phyloP scores from a whole-genome alignment of 2,797 vertebrate species.

The Neoniphon sammara region DNA sequence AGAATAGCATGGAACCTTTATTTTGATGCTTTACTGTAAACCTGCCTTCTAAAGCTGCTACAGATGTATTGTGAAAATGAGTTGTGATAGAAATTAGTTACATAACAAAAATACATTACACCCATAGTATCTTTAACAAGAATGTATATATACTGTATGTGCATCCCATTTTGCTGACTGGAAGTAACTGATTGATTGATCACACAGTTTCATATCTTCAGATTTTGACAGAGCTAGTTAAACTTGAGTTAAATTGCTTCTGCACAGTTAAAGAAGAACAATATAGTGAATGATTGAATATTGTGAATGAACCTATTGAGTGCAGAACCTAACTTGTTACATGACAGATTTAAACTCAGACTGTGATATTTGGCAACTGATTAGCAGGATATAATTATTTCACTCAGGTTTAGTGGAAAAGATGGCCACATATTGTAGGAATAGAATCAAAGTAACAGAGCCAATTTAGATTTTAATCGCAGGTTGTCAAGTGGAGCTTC shows the following conservation, averaged over 20 bases:
- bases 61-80: too few species aligned
- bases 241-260: slow-evolving; percentile 23
- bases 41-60: background rate
- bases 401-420: slow-evolving; percentile 20
- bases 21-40: background rate
- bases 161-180: background rate
- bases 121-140: too few species aligned
- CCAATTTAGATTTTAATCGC: slow-evolving; percentile 57
- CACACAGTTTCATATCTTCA: slow-evolving; percentile 34
- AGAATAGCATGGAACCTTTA: slow-evolving; percentile 11
- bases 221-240: slow-evolving; percentile 39
- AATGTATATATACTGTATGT: background rate
- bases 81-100: too few species aligned
- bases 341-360: slow-evolving; percentile 16
- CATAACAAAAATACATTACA: too few species aligned
- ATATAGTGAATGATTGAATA: slow-evolving; percentile 14
- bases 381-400: slow-evolving; percentile 44
- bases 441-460: slow-evolving; percentile 30
- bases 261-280: slow-evolving; percentile 19
- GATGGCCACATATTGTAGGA: slow-evolving; percentile 7
- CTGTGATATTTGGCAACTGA: slow-evolving; percentile 36
- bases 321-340: too few species aligned
- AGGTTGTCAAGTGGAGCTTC: slow-evolving; percentile 63
- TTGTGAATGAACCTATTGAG: too few species aligned
- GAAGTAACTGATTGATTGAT: background rate